Base-by-base conservation (phyloP, 2,888 invertebrate species). In the Hetaerina titia region DNA sequence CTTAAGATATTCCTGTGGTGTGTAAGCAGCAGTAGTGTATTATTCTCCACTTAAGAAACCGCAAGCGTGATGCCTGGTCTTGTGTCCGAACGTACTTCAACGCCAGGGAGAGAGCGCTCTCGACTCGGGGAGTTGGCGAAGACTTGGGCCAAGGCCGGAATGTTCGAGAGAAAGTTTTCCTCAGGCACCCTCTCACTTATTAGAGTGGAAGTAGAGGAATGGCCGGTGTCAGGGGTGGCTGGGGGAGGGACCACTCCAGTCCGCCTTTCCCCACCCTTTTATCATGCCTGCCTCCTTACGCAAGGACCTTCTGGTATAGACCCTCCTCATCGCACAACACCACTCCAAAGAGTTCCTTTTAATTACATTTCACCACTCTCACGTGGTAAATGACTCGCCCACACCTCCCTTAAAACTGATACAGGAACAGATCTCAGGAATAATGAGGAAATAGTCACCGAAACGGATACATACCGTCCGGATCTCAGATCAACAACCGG, bases 131-230 rank as follows among this genome's bases (percentile, higher is more conserved):
- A 31, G 31, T 22, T 19, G n/a, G 31, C 25, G 81, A 19, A 60
- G 60, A 60, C 60, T 11, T 60, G 69, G 7, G 31, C 81, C 81
- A 81, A 31, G 31, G 81, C 31, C 15, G 81, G 81, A 81, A 81
- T 81, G 81, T 81, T 81, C 81, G 81, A 15, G 81, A 13, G 81
- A 81, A 81, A 81, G 81, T 81, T 31, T 60, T 17, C 31, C 81
- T 1, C 22, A 15, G 69, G 19, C 81, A 15, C 81, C 25, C 60
- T 17, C 17, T 60, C 11, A 60, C 81, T 81, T 81, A 31, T 81
- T 81, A 31, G 81, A 31, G 69, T 69, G 69, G 69, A 22, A n/a
- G 69, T n/a, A 1, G 69, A 69, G 69, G n/a, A 69, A 22, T n/a
- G 69, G 69, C 69, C 69, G 69, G 25, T 13, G 31, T 22, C 81